Base-by-base conservation (phyloP, 2,113 vertebrate genomes). In the Sander vitreus region DNA sequence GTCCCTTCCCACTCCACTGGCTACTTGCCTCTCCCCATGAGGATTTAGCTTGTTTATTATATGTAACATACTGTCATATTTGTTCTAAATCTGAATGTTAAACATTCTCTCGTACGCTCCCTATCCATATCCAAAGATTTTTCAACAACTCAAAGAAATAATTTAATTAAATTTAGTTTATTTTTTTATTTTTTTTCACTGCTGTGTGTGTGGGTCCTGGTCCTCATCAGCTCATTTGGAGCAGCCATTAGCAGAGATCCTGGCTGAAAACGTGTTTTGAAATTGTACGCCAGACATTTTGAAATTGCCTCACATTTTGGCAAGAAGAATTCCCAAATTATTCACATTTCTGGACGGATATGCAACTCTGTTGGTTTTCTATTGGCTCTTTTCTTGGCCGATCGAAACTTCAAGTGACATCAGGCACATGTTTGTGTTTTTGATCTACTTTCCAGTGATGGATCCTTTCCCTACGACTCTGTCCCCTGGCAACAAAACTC, bases 401-500 rank as follows among this genome's bases (percentile, higher is more conserved):
- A 2, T 50, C 53, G 25, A 74, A 85, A 78, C 50, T 72, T 83
- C 19, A 47, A 66, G 78, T 88, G 74, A 91, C 84, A 78, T 80
- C 43, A 73, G 73, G 76, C 81, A 21, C 71, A 85, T 76, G 65
- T 76, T 55, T 91, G 64, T 82, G 68, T 82, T 81, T 81, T 84
- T 89, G 59, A 75, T 85, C 75, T 91, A 1, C 80, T 86, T 88
- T 87, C 93, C 81, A 92, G 98, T 95, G 98, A 99, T 99, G 98
- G 98, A 92, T 98, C 98, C 73, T 99, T 99, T 95, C 96, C 98
- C 88, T 99, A 99, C 25, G 98, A 99, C 93, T 97, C 97, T 90
- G 98, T 99, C 94, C 97, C 98, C 79, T 99, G 98, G 98, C 98
- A 99, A 95, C 98, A 99, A 95, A 99, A 97, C 85, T 94, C 96